phyloP scores from a whole-genome alignment of 2,113 vertebrate species.

The Bagarius yarrelli region DNA sequence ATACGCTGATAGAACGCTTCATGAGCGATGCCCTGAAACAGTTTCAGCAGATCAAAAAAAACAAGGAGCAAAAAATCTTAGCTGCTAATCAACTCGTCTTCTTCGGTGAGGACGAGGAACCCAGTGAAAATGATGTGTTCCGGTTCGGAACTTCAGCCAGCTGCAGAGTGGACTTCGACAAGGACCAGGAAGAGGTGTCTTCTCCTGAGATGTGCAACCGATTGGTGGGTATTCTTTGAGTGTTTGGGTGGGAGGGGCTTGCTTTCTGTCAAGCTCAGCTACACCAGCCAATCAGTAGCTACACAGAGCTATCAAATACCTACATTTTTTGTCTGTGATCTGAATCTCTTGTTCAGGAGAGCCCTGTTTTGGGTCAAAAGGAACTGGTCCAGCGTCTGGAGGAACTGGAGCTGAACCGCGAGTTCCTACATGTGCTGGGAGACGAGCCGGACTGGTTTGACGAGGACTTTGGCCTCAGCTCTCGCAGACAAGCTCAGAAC shows the following conservation, averaged over 20 bases:
- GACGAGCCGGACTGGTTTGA: conserved; percentile 99
- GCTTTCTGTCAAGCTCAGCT: background rate
- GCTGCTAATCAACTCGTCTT: conserved; percentile 63
- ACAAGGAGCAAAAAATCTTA: conserved; percentile 82
- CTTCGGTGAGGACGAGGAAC: conserved; percentile 43
- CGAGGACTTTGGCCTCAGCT: conserved; percentile 95
- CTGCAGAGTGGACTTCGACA: conserved; percentile 66
- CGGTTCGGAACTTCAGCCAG: conserved; percentile 54
- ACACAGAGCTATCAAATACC: background rate
- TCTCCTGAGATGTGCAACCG: conserved; percentile 87
- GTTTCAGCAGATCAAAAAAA: conserved; percentile 81
- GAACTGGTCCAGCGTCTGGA: conserved; percentile 89
- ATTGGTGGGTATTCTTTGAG: conserved; percentile 77
- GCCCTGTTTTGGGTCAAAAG: conserved; percentile 88
- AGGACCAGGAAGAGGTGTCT: conserved; percentile 85
- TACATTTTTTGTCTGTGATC: background rate
- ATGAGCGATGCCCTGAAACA: conserved; percentile 81
- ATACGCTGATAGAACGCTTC: conserved; percentile 80
- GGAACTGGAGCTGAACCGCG: conserved; percentile 87
- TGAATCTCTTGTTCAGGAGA: conserved; percentile 72
- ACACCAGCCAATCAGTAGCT: background rate
- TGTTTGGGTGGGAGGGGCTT: background rate
- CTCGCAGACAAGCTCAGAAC: conserved; percentile 76
- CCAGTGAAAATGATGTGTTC: conserved; percentile 45
- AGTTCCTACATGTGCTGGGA: conserved; percentile 81